Conservation (phyloP, 2,797 vertebrate genomes). For the Mormyrus proboscirostris region DNA sequence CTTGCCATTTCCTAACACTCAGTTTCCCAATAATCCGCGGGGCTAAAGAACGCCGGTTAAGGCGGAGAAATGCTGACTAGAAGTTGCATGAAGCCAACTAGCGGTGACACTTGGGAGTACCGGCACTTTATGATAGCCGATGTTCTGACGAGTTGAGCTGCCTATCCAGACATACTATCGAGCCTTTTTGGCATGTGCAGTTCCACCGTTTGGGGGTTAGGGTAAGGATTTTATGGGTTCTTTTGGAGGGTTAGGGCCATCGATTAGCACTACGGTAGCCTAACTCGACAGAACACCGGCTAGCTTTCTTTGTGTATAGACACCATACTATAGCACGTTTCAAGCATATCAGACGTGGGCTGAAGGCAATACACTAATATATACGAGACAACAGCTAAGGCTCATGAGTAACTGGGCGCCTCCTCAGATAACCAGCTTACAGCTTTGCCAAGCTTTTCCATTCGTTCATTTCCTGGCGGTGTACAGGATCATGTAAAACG, state of each 20-base stretch:
- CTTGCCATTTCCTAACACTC: not conserved
- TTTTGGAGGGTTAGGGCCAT: too few species aligned
- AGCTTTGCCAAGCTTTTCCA: not conserved
- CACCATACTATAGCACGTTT: not conserved
- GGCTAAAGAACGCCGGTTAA: not conserved
- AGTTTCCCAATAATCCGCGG: not conserved
- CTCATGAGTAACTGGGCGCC: not conserved
- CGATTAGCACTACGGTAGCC: too few species aligned
- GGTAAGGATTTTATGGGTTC: too few species aligned
- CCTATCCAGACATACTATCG: too few species aligned
- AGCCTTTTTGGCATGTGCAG: too few species aligned
- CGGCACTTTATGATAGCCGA: not conserved
- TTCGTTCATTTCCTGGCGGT: not conserved
- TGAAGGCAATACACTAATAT: not conserved
- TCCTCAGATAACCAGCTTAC: not conserved
- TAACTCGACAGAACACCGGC: too few species aligned
- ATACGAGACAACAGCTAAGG: not conserved
- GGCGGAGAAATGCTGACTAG: not conserved
- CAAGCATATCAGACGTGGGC: not conserved
- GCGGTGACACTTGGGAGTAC: not conserved
- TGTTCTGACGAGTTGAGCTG: too few species aligned
- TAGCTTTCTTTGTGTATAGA: not conserved
- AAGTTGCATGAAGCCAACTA: not conserved
- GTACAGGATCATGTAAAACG: not conserved
- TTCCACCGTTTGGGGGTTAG: too few species aligned